Evolutionary conservation across 1,140 invertebrate genomes (phyloP).

Genomic region (Drosophila ambigua): DNA sequence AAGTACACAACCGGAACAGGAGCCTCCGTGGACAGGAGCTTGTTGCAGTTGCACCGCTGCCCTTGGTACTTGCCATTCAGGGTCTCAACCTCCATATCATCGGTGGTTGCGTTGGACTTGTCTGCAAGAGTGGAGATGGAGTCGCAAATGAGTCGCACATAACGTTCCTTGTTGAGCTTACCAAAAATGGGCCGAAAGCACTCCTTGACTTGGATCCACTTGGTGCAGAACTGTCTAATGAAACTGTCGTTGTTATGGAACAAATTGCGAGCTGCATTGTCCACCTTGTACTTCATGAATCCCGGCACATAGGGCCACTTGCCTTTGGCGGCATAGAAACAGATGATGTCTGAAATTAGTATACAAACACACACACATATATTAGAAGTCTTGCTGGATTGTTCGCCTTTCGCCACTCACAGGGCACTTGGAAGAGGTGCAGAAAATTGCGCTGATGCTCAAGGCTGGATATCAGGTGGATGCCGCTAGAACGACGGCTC

Average conservation of each 20-base stretch:
- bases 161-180: constrained; percentile 2
- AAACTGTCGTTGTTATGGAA: constrained; percentile 74
- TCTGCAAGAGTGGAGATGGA: constrained; percentile 25
- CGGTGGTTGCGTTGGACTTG: constrained; percentile 37
- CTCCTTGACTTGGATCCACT: constrained; percentile 79
- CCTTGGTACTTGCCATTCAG: constrained; percentile 45
- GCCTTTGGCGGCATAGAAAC: constrained; percentile 81
- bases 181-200: constrained; percentile 77
- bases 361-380: not conserved
- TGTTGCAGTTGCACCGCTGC: constrained; percentile 59
- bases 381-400: not conserved
- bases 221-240: constrained; percentile 74
- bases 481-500: constrained; percentile 45
- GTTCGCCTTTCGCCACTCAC: constrained; percentile 35
- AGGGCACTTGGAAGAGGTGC: constrained; percentile 78
- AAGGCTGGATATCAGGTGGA: constrained; percentile 68
- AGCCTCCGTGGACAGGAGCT: constrained; percentile 57
- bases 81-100: constrained; percentile 48
- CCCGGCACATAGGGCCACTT: constrained; percentile 81
- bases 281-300: constrained; percentile 73
- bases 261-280: constrained; percentile 58
- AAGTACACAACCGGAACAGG: constrained; percentile 76
- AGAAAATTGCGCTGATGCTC: constrained; percentile 72
- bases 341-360: constrained; percentile 68
- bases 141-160: not conserved